phyloP scores from a whole-genome alignment of 2,888 invertebrate species.

The Augochlorella aurata region DNA sequence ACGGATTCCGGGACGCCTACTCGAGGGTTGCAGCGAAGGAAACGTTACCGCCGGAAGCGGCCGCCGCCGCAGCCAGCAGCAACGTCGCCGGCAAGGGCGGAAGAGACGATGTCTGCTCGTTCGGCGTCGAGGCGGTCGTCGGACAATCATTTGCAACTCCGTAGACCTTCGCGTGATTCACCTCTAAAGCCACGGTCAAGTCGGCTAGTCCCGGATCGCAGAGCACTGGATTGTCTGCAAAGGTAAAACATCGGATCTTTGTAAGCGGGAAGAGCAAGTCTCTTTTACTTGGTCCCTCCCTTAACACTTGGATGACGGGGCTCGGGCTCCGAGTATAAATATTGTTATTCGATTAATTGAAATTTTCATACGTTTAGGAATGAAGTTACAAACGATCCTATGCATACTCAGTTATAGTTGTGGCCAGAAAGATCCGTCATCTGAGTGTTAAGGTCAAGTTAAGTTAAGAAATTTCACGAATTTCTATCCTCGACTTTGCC shows the following conservation, averaged over 20 bases:
- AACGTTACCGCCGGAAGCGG: conserved; percentile 78
- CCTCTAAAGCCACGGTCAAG: conserved; percentile 87
- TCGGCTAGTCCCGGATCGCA: conserved; percentile 89
- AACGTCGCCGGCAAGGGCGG: conserved; percentile 75
- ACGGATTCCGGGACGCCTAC: conserved; percentile 52
- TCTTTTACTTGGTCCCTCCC: not conserved
- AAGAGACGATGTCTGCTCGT: conserved; percentile 63
- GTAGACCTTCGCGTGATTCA: conserved; percentile 88
- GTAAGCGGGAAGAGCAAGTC: not conserved
- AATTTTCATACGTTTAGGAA: no score
- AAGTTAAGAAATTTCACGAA: no score
- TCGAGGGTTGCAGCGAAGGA: conserved; percentile 81
- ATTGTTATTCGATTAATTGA: no score
- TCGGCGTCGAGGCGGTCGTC: conserved; percentile 64
- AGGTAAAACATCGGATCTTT: conserved; percentile 32
- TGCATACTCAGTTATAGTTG: no score
- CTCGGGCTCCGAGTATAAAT: no score
- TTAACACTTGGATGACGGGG: no score
- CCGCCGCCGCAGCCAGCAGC: conserved; percentile 75
- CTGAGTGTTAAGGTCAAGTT: no score
- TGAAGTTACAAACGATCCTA: no score
- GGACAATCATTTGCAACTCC: conserved; percentile 85
- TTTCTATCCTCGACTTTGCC: no score
- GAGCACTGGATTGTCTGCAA: conserved; percentile 91
- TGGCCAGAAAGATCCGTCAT: no score